Base-by-base conservation (phyloP, 2,113 vertebrate species). In the Microcebus tavaratra region DNA sequence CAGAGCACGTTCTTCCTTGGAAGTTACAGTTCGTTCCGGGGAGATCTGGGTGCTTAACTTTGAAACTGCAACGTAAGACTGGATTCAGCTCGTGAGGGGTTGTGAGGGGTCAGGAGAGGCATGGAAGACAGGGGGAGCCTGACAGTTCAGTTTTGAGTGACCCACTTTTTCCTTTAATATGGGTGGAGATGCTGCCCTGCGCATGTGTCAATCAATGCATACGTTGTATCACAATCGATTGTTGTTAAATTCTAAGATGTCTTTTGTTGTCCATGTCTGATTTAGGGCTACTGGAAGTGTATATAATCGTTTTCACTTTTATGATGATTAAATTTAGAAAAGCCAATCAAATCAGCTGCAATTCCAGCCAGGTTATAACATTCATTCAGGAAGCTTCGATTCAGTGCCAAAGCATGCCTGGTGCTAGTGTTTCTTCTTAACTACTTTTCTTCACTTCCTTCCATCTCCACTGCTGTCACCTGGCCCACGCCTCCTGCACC, bases 1-100 rank as follows among this genome's bases (percentile, higher is more conserved):
- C 94, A 96, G 55, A 94, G 80, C 80, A 88, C 87, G 42, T 95
- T 96, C 93, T 97, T 98, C 97, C 88, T 97, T 96, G 94, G 93
- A 97, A 97, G 97, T 96, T 96, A 88, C 81, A 78, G 96, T 98
- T 96, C 39, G 50, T 98, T 98, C 95, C 87, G 78, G 93, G 94
- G 97, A 97, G 97, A 97, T 97, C 98, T 98, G 76, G 97, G 97
- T 96, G 85, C 97, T 98, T 97, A 97, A 96, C 94, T 98, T 98
- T 63, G 97, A 98, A 98, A 98, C 79, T 87, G 91, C 91, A 79
- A 42, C 50, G 73, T 87, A 96, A 97, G 96, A 94, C 85, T 57
- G 72, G 91, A 79, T 87, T 96, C 12, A 21, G 92, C 91, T 97
- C 89, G 3, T 29, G 57, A 70, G 42, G 42, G 15, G 13, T 14